Base-by-base conservation (phyloP, 2,797 vertebrate genomes). In the Gouania willdenowi region DNA sequence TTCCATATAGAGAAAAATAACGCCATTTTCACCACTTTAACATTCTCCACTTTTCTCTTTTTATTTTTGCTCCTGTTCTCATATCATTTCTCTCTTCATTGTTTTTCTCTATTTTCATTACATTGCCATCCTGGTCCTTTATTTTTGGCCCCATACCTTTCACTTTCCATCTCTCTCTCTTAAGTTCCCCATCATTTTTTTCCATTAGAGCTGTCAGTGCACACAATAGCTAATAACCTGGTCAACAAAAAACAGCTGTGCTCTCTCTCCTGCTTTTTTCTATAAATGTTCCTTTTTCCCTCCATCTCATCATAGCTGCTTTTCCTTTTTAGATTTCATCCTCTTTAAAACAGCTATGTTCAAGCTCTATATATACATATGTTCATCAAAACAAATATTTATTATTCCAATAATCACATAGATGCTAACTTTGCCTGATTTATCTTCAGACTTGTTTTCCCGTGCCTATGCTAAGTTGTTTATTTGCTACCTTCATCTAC, bases 161-260 rank as follows among this genome's bases (percentile, higher is more conserved):
- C 44, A 23, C 36, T 37, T 65, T 60, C 37, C 47, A 57, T 77
- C 58, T 51, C 42, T 58, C 42, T 52, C 43, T 16, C 42, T 44
- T 38, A 31, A 26, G 41, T 37, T 50, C n/a, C 41, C 53, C 59
- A 59, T 70, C 71, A 62, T 77, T 59, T 69, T 74, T 71, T 74
- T 46, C 64, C 66, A 73, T 78, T 79, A 61, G 51, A 54, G 43
- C 53, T 66, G 77, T 67, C 72, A 41, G 52, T 34, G 30, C 64
- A 51, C 56, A 73, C 59, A 70, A 50, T 64, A 56, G 47, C 62
- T 64, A 76, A 81, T 81, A 66, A 70, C 50, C 51, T 28, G 61
- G 61, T 66, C 62, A 57, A 41, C 62, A 60, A 69, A 61, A 42
- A 29, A 23, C 77, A 79, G 66, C 75, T 81, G 79, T 56, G 71